A percentile compares a stretch with the other conserved stretches of the same genome.
phyloP scores from a whole-genome alignment of 1,140 invertebrate genomes.

The Choristoneura fumiferana region DNA sequence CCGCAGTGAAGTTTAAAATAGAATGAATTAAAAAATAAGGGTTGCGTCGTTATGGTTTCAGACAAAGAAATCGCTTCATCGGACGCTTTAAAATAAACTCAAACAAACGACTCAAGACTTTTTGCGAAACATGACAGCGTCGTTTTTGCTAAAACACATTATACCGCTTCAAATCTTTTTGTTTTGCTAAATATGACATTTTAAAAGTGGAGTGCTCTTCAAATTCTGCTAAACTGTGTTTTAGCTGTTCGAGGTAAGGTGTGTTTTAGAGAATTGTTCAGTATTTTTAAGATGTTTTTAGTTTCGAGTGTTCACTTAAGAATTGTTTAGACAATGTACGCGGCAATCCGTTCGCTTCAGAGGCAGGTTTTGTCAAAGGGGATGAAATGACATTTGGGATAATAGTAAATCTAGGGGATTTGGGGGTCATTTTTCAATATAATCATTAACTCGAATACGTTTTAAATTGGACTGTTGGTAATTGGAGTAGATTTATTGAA shows the following conservation, averaged over 20 bases:
- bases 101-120: conserved; percentile 33
- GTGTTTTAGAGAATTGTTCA: not conserved
- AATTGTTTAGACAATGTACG: conserved; percentile 73
- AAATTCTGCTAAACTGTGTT: not conserved
- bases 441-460: conserved; percentile 21
- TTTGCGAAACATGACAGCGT: conserved; percentile 28
- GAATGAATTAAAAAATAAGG: not conserved
- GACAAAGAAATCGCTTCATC: conserved; percentile 46
- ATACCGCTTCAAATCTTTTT: not conserved
- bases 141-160: conserved; percentile 25
- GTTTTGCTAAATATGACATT: conserved; percentile 27
- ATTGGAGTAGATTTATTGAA: conserved; percentile 29
- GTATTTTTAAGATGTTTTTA: conserved; percentile 6
- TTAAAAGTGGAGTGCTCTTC: conserved; percentile 12
- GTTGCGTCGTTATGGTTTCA: conserved; percentile 24
- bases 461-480: conserved; percentile 24
- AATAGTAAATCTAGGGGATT: conserved; percentile 59
- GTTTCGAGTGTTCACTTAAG: conserved; percentile 57
- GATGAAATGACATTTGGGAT: conserved; percentile 74
- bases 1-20: conserved; percentile 14
- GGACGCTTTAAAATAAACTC: conserved; percentile 53
- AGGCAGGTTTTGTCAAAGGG: conserved; percentile 68
- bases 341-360: conserved; percentile 69
- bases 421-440: conserved; percentile 70
- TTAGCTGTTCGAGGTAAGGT: not conserved